Percentiles rank a stretch among this genome's conserved stretches.
Conservation (phyloP, 2,797 vertebrate species). For the Mallotus villosus region DNA sequence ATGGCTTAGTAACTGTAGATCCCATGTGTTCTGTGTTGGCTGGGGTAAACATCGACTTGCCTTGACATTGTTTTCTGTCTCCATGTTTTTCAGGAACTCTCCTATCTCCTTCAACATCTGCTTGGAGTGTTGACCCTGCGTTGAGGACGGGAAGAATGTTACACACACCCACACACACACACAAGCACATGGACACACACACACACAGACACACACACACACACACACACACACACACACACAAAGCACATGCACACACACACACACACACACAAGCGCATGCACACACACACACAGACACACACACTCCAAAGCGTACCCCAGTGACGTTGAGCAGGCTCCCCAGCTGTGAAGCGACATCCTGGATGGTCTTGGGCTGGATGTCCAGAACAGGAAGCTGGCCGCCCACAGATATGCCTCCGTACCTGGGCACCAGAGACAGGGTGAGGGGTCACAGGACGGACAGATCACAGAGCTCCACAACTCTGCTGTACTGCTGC, state of each 20-base stretch:
- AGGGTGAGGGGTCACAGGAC: background rate
- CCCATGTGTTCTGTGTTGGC: background rate
- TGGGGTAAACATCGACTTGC: constrained; percentile 56
- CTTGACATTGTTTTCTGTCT: constrained; percentile 93
- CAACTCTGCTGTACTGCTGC: constrained; percentile 6
- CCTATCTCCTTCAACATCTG: constrained; percentile 78
- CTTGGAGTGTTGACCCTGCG: constrained; percentile 67
- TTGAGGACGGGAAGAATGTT: background rate
- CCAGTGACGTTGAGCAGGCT: constrained; percentile 86
- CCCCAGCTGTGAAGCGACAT: constrained; percentile 80
- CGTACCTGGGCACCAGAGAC: constrained; percentile 78
- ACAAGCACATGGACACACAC: background rate
- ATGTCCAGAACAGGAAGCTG: constrained; percentile 81
- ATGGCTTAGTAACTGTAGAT: background rate
- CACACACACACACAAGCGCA: constrained; percentile 1
- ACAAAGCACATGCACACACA: background rate
- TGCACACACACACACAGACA: background rate
- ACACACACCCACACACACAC: constrained; percentile 2
- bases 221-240: background rate
- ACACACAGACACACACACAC: background rate
- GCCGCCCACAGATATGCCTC: constrained; percentile 91
- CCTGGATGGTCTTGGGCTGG: constrained; percentile 74
- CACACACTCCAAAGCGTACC: constrained; percentile 59
- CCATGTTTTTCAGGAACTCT: constrained; percentile 85
- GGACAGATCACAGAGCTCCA: background rate